Conservation (phyloP, 2,888 invertebrate species). For the Polydrusus pterygomalis region DNA sequence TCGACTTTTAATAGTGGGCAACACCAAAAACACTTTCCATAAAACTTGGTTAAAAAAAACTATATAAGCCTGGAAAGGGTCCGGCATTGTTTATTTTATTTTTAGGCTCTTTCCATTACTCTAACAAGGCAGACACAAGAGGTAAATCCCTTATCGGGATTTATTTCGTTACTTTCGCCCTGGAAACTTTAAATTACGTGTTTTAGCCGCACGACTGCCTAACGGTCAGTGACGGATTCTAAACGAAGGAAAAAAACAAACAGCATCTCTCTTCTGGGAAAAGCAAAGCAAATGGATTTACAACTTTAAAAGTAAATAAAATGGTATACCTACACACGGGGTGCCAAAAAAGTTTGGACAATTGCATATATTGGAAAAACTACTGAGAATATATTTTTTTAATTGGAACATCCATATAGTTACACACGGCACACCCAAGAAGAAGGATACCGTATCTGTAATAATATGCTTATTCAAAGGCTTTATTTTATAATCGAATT, state of each 20-base stretch:
- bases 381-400: no score
- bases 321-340: background rate
- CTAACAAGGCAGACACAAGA: constrained; percentile 46
- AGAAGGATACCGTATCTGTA: no score
- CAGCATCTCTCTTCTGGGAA: constrained; percentile 31
- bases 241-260: constrained; percentile 44
- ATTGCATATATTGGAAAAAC: no score
- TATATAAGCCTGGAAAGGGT: constrained; percentile 17
- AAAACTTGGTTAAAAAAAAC: constrained; percentile 5
- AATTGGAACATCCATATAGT: no score
- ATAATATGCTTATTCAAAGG: no score
- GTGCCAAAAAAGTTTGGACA: no score
- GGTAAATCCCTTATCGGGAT: constrained; percentile 55
- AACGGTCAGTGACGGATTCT: constrained; percentile 53
- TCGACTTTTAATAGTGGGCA: no score
- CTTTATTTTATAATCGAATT: no score
- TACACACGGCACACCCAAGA: no score
- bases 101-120: constrained; percentile 30
- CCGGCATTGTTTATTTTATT: constrained; percentile 29
- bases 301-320: constrained; percentile 45
- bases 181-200: constrained; percentile 55
- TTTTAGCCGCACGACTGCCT: constrained; percentile 53
- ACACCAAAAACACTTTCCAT: background rate
- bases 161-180: constrained; percentile 55
- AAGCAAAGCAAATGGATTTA: constrained; percentile 47